These are phyloP conservation scores for Rhysida immarginata DNA, from an alignment of 1,140 invertebrate species.

Conservation along the genomic window DNA sequence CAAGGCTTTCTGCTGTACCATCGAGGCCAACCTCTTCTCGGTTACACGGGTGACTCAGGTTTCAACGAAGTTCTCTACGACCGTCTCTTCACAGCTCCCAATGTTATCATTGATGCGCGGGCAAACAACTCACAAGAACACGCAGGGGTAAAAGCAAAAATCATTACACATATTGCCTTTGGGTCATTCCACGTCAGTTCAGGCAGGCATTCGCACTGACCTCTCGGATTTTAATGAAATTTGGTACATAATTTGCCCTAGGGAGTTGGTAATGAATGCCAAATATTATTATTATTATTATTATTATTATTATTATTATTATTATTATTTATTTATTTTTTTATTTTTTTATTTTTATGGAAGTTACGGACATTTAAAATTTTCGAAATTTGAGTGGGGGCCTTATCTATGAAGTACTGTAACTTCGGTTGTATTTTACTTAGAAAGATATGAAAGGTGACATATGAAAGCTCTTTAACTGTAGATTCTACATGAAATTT, in stretches of 20 bases:
- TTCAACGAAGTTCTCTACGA: conserved; percentile 6
- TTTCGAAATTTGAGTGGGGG: no score
- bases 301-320: not conserved
- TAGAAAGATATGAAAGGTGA: no score
- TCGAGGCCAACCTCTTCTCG: not conserved
- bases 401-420: no score
- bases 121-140: conserved; percentile 2
- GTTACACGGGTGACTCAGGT: conserved; percentile 9
- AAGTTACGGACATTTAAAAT: no score
- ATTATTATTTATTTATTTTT: not conserved
- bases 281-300: not conserved
- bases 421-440: no score
- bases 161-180: not conserved
- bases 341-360: not conserved
- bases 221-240: no score
- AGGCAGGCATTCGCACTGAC: no score
- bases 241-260: not conserved
- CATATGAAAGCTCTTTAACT: no score
- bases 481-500: no score
- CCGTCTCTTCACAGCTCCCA: conserved; percentile 4
- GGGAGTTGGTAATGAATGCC: no score
- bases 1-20: conserved; percentile 8
- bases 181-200: no score
- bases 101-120: conserved; percentile 7
- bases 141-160: conserved; percentile 11